These are phyloP conservation scores for Mycetomoellerius zeteki DNA, from an alignment of 1,140 invertebrate genomes.

Conservation along the genomic window DNA sequence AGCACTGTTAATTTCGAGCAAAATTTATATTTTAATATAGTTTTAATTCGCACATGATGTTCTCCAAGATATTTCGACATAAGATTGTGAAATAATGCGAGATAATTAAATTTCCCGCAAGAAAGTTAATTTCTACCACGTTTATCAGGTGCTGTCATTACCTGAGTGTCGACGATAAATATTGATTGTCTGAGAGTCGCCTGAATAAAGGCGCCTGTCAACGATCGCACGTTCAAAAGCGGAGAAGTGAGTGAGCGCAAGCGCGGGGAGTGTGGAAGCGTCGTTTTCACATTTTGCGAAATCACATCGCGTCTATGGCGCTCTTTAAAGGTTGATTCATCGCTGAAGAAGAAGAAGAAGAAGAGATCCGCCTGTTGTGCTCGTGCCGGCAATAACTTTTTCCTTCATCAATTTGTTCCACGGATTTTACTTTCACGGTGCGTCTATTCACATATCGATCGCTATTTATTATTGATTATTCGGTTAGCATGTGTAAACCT, in stretches of 20 bases:
- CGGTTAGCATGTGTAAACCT: slow-evolving; percentile 27
- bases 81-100: not conserved
- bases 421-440: slow-evolving; percentile 54
- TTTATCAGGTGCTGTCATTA: slow-evolving; percentile 23
- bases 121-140: slow-evolving; percentile 4
- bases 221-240: slow-evolving; percentile 13
- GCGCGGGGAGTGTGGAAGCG: not conserved
- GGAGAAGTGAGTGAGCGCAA: slow-evolving; percentile 1
- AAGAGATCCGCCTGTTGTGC: slow-evolving; percentile 34
- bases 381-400: slow-evolving; percentile 33
- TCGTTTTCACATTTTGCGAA: slow-evolving; percentile 63
- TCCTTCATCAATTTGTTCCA: slow-evolving; percentile 15
- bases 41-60: not conserved
- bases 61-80: not conserved
- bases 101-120: slow-evolving; percentile 1
- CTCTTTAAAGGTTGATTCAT: slow-evolving; percentile 63
- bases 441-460: slow-evolving; percentile 39
- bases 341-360: not conserved
- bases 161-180: slow-evolving; percentile 27
- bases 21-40: not conserved
- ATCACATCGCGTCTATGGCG: slow-evolving; percentile 14
- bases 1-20: not conserved
- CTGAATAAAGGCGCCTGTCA: slow-evolving; percentile 43
- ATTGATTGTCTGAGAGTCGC: slow-evolving; percentile 40
- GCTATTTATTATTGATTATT: slow-evolving; percentile 44